Percentiles rank a stretch among this genome's conserved stretches.
These are phyloP conservation scores for Malaclemys terrapin DNA, from an alignment of 2,113 vertebrate species.

Conservation along the genomic window DNA sequence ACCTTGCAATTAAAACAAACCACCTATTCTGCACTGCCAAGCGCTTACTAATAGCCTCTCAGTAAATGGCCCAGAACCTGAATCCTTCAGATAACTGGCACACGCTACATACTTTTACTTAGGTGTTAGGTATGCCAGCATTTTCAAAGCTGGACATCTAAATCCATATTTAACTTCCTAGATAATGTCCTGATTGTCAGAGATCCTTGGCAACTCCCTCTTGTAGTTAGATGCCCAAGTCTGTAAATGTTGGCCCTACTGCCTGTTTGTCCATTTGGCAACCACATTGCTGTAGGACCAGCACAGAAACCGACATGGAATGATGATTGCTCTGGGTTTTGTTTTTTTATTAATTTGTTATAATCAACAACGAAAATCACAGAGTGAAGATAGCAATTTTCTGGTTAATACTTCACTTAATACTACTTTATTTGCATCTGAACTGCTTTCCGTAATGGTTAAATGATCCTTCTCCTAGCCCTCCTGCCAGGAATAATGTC, in stretches of 20 bases:
- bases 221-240: background rate
- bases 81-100: background rate
- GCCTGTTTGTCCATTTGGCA: background rate
- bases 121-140: background rate
- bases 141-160: fast-evolving
- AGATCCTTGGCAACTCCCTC: background rate
- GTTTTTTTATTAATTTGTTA: background rate
- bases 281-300: background rate
- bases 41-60: background rate
- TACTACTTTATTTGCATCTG: background rate
- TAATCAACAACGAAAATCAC: background rate
- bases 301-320: background rate
- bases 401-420: background rate
- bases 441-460: background rate
- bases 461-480: background rate
- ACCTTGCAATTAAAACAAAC: background rate
- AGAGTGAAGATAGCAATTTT: background rate
- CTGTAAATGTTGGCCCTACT: background rate
- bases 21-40: background rate
- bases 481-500: background rate
- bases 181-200: slow-evolving; percentile 14
- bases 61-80: slow-evolving; percentile 2
- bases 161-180: background rate
- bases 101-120: fast-evolving
- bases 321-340: background rate